Conservation (phyloP, 2,797 vertebrate genomes). For the Squalus acanthias region DNA sequence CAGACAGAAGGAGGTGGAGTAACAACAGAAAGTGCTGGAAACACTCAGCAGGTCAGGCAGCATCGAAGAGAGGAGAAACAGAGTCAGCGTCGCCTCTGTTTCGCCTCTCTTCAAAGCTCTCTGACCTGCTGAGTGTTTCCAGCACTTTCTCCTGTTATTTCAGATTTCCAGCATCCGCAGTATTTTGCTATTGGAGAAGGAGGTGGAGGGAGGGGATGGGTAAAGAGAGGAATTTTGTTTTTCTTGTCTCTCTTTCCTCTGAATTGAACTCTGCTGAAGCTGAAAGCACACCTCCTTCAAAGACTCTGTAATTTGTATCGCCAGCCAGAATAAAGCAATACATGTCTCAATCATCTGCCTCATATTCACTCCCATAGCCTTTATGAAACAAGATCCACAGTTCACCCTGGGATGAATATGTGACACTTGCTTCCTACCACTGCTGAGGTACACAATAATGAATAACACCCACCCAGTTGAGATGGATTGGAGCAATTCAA, state of each 20-base stretch:
- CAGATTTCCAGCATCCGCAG: no score
- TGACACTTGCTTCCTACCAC: not conserved
- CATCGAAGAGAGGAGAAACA: no score
- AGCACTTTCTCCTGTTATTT: no score
- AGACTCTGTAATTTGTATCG: not conserved
- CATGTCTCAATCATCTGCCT: not conserved
- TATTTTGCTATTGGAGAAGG: no score
- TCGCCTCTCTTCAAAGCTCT: no score
- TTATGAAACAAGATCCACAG: not conserved
- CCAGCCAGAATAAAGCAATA: not conserved
- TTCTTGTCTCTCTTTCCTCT: not conserved
- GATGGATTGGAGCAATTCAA: conserved; percentile 25
- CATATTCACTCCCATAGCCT: not conserved
- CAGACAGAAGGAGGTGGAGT: not conserved
- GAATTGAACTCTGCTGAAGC: not conserved
- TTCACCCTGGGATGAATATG: not conserved
- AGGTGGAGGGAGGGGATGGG: no score
- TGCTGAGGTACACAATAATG: not conserved
- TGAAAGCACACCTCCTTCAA: not conserved
- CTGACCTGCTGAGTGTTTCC: no score
- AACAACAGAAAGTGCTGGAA: no score
- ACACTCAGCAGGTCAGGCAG: no score
- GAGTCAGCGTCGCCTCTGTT: no score
- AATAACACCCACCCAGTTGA: not conserved
- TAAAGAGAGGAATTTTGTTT: not conserved